Evolutionary conservation across 2,888 invertebrate genomes (phyloP).

Genomic region (Drosophila nr. fundita): DNA sequence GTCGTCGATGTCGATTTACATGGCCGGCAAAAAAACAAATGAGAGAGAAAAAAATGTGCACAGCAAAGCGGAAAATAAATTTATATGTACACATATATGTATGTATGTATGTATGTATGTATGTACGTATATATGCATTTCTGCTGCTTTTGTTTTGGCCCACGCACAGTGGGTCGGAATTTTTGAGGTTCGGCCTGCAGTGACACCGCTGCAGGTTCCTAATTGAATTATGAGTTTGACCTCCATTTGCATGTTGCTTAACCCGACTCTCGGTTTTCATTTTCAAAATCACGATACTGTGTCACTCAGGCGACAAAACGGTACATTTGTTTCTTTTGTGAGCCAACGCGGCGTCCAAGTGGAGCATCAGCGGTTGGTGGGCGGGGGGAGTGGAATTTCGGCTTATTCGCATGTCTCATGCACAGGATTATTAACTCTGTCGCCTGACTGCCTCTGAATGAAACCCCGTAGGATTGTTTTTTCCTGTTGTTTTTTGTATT

Average conservation of each 20-base stretch:
- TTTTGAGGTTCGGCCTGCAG: constrained; percentile 49
- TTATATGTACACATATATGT: constrained; percentile 8
- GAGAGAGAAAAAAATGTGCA: constrained; percentile 26
- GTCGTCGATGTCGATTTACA: constrained; percentile 60
- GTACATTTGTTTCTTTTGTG: constrained; percentile 52
- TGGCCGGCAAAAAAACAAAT: constrained; percentile 48
- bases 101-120: constrained; percentile 9
- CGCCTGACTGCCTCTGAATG: constrained; percentile 67
- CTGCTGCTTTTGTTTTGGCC: constrained; percentile 39
- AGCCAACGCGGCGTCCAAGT: constrained; percentile 5
- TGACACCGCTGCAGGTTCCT: constrained; percentile 74
- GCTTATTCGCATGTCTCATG: constrained; percentile 52
- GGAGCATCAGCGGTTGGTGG: background rate
- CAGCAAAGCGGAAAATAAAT: constrained; percentile 50
- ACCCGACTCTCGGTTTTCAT: constrained; percentile 62
- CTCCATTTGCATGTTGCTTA: constrained; percentile 72
- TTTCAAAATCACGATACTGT: constrained; percentile 71
- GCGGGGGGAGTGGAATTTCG: constrained; percentile 1
- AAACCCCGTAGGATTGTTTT: constrained; percentile 57
- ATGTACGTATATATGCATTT: constrained; percentile 10
- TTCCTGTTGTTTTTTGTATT: background rate
- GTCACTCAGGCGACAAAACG: constrained; percentile 68
- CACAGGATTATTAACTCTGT: constrained; percentile 58
- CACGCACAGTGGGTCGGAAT: constrained; percentile 75
- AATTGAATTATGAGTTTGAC: constrained; percentile 79